phyloP scores from a whole-genome alignment of 2,888 invertebrate species.

The Hymenopus coronatus region DNA sequence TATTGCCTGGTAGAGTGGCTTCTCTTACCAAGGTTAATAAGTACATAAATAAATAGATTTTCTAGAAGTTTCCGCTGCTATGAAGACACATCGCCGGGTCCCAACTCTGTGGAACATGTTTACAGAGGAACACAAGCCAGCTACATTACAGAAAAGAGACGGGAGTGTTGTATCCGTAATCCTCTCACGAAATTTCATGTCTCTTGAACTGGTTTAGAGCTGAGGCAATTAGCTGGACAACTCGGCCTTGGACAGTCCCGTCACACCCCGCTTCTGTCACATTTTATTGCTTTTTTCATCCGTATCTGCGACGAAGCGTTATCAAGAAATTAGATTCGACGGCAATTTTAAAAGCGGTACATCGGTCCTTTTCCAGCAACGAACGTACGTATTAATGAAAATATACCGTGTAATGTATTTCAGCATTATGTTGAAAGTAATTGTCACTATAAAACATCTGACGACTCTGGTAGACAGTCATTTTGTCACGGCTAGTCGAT shows the following conservation, averaged over 20 bases:
- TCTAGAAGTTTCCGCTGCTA: not conserved
- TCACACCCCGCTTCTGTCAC: not conserved
- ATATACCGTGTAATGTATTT: not conserved
- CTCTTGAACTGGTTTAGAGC: not conserved
- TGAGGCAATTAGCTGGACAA: not conserved
- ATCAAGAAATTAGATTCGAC: not conserved
- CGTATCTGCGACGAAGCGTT: not conserved
- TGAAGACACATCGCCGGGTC: not conserved
- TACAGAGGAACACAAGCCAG: not conserved
- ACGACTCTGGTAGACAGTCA: not conserved
- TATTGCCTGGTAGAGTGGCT: too few species aligned
- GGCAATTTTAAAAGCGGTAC: not conserved
- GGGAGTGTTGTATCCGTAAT: not conserved
- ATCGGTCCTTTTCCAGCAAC: not conserved
- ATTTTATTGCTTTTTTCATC: not conserved
- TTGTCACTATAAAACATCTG: not conserved
- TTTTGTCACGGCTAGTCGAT: too few species aligned
- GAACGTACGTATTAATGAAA: not conserved
- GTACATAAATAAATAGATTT: too few species aligned
- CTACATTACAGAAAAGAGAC: not conserved
- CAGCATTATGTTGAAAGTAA: not conserved
- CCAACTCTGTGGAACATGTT: not conserved
- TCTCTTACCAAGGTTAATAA: too few species aligned
- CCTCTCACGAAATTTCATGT: not conserved
- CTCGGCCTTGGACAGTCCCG: not conserved